Base-by-base conservation (phyloP, 53 echinoderm and acorn worm species). In the Paracentrotus lividus region DNA sequence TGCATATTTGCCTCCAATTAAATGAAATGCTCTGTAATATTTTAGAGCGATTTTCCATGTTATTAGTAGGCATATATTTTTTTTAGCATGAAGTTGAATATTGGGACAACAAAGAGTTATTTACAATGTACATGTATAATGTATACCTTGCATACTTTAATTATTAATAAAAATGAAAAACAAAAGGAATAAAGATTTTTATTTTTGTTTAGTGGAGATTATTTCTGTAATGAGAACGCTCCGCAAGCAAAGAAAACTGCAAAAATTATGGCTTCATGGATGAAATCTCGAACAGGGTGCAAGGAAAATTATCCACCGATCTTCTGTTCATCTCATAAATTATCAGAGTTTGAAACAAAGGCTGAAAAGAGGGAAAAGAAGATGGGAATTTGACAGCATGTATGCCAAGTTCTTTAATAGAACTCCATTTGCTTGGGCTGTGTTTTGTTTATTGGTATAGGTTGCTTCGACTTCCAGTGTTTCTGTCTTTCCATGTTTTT, bases 391-490 rank as follows among this genome's bases (percentile, higher is more conserved):
- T 59, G 59, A 64, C 64, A 88, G 64, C 43, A 64, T 65, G 88
- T 40, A 61, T 88, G 64, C 88, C 21, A 23, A 57, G 33, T 87
- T 44, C 18, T 60, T 38, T 88, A 23, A n/a, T 55, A 15, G 86
- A 34, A 55, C 86, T 40, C 64, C 88, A 59, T 88, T 57, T 38
- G 36, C 64, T 42, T 31, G 44, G 10, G n/a, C 42, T 61, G 43
- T 64, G 88, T 42, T 86, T 88, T 88, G 88, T 88, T 88, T 88
- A 88, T 88, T 88, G 65, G 88, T 42, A 88, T 88, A 88, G 43
- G 88, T 64, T 88, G 59, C 43, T 61, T 21, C 59, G 40, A 88
- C 64, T 88, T 88, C 88, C 88, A 88, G 88, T 60, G 42, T 43
- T 61, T 43, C 61, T 56, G 10, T 42, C 88, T 23, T 61, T 42